Evolutionary conservation across 2,797 vertebrate species (phyloP).

Genomic region (Rhabdomys pumilio): DNA sequence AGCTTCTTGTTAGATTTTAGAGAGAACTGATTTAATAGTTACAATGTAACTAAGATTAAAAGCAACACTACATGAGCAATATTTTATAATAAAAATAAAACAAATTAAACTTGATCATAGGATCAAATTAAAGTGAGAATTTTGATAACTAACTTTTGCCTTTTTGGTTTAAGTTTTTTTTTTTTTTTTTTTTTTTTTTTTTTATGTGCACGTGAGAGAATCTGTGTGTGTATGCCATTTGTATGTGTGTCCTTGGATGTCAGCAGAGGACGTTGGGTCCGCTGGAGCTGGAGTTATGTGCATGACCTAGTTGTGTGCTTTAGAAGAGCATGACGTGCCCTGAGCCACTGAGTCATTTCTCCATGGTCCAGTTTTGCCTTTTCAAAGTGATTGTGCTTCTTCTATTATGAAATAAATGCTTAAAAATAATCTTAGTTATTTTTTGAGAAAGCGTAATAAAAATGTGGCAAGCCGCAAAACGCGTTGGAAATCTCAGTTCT

Average conservation of each 20-base stretch:
- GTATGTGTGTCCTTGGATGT: not conserved
- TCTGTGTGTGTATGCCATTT: not conserved
- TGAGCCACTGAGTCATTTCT: not conserved
- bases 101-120: not conserved
- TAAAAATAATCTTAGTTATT: not conserved
- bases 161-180: not conserved
- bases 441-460: not conserved
- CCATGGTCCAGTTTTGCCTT: not conserved
- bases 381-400: constrained; percentile 28
- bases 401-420: not conserved
- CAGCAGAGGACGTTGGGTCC: not conserved
- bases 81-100: not conserved
- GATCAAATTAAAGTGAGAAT: constrained; percentile 8
- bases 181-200: not conserved
- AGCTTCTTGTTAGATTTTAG: not conserved
- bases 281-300: not conserved
- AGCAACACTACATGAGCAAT: not conserved
- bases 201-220: not conserved
- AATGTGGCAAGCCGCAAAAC: not conserved
- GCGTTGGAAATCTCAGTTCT: not conserved
- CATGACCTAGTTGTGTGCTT: not conserved
- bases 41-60: not conserved
- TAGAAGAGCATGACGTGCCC: not conserved
- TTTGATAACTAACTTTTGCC: not conserved
- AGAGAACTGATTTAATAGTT: not conserved